phyloP scores from a whole-genome alignment of 2,797 vertebrate genomes.

The Arremon brunneinucha region DNA sequence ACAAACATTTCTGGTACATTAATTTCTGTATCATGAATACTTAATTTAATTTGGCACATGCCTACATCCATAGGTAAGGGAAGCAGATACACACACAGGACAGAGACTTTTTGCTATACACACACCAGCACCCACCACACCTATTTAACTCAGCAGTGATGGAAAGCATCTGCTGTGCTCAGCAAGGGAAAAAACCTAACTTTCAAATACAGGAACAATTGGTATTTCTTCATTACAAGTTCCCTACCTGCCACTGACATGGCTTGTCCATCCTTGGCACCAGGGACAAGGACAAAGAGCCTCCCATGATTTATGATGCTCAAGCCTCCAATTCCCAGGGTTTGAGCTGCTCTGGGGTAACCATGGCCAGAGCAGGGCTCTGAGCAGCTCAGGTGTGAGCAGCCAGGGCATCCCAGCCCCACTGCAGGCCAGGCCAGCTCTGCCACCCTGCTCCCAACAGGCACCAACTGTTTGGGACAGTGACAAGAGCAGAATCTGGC shows the following conservation, averaged over 20 bases:
- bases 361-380: not conserved
- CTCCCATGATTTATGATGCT: not conserved
- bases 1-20: not conserved
- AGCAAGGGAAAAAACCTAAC: not conserved
- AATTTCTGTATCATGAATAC: not conserved
- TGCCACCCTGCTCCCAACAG: not conserved
- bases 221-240: not conserved
- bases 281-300: not conserved
- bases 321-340: accelerated
- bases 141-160: not conserved
- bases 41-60: not conserved
- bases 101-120: not conserved
- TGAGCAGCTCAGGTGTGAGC: accelerated
- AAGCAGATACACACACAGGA: not conserved
- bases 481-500: not conserved
- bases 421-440: not conserved
- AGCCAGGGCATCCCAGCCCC: not conserved
- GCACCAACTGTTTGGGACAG: accelerated
- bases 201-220: not conserved
- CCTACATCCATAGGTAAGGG: not conserved
- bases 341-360: not conserved
- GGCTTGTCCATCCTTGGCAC: not conserved
- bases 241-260: not conserved
- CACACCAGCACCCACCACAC: not conserved
- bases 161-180: not conserved